phyloP scores from a whole-genome alignment of 2,888 invertebrate species.

The Yponomeuta evonymella region DNA sequence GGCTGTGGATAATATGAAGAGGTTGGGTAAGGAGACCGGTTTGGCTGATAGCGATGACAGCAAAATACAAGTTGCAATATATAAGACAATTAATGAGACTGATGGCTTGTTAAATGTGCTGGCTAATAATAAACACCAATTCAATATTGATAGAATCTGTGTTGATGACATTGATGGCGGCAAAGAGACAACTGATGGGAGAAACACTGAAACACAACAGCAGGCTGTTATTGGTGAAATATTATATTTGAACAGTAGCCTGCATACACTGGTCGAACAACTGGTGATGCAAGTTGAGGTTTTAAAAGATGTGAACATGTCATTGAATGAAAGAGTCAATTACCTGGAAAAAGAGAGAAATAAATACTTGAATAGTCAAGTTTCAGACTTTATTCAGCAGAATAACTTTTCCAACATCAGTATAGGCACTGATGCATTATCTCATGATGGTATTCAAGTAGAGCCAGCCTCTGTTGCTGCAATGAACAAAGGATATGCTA shows the following conservation, averaged over 20 bases:
- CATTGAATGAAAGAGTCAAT: slow-evolving; percentile 74
- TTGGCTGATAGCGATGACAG: slow-evolving; percentile 43
- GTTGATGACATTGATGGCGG: neutral
- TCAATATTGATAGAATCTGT: slow-evolving; percentile 22
- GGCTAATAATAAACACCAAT: slow-evolving; percentile 38
- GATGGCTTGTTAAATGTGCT: slow-evolving; percentile 76
- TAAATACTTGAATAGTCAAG: slow-evolving; percentile 53
- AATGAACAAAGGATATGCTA: slow-evolving; percentile 7
- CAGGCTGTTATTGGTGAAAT: slow-evolving; percentile 80
- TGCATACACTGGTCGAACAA: slow-evolving; percentile 72
- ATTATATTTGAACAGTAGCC: slow-evolving; percentile 78
- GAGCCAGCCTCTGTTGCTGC: slow-evolving; percentile 29
- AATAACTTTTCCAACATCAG: slow-evolving; percentile 32
- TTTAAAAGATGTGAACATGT: slow-evolving; percentile 78
- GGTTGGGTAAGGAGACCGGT: slow-evolving; percentile 49
- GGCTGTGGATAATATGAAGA: slow-evolving; percentile 64
- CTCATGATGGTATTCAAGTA: slow-evolving; percentile 32
- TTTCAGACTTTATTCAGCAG: slow-evolving; percentile 37
- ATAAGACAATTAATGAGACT: slow-evolving; percentile 80
- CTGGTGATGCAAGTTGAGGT: slow-evolving; percentile 79
- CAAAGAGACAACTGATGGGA: slow-evolving; percentile 47
- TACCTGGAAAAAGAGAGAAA: slow-evolving; percentile 75
- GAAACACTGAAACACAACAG: slow-evolving; percentile 78
- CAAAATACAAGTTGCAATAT: slow-evolving; percentile 76
- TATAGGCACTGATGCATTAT: slow-evolving; percentile 27